These are phyloP conservation scores for Orgyia antiqua DNA, from an alignment of 2,888 invertebrate species.

Conservation along the genomic window DNA sequence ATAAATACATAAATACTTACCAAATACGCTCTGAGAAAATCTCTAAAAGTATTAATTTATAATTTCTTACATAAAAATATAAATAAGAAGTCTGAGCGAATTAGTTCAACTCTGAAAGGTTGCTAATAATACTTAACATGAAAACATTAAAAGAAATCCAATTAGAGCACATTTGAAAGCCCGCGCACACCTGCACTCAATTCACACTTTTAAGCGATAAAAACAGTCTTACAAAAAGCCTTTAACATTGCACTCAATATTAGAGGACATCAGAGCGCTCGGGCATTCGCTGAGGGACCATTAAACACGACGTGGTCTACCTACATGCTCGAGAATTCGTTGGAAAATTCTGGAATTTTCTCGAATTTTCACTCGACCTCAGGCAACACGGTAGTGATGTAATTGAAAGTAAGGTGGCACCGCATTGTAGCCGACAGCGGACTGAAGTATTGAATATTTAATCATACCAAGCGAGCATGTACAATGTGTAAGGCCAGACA, in stretches of 20 bases:
- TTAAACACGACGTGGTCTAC: conserved; percentile 17
- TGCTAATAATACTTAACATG: too few species aligned
- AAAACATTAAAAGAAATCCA: too few species aligned
- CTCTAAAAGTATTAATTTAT: too few species aligned
- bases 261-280: conserved; percentile 13
- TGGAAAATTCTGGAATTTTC: conserved; percentile 21
- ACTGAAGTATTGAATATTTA: too few species aligned
- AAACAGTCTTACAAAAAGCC: conserved; percentile 2
- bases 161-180: too few species aligned
- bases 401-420: conserved; percentile 21
- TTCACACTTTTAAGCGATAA: conserved; percentile 2
- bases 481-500: too few species aligned
- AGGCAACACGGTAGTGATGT: conserved; percentile 22
- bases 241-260: conserved; percentile 5
- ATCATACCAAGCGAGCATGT: too few species aligned
- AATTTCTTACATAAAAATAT: too few species aligned
- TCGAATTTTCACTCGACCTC: conserved; percentile 26
- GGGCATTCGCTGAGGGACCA: conserved; percentile 19
- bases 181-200: background rate
- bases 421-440: conserved; percentile 6
- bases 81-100: too few species aligned
- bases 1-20: too few species aligned
- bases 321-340: conserved; percentile 16
- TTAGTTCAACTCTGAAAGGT: too few species aligned
- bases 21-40: too few species aligned